Conservation (phyloP, 1,140 invertebrate species). For the Zaprionus africanus region DNA sequence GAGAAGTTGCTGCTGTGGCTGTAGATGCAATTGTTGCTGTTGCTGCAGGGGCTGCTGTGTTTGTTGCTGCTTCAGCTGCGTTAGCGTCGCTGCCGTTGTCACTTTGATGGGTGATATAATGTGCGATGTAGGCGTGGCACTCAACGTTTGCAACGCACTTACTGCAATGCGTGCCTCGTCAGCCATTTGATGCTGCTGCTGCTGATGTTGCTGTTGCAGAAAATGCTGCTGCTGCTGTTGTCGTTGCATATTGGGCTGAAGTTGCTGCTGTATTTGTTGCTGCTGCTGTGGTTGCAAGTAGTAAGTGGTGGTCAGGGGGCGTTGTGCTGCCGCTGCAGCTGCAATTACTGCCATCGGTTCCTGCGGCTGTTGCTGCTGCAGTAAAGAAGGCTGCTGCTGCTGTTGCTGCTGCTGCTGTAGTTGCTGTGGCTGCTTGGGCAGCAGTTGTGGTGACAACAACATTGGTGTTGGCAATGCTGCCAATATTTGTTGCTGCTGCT, state of each 20-base stretch:
- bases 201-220: constrained; percentile 27
- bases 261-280: constrained; percentile 32
- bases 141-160: constrained; percentile 66
- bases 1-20: constrained; percentile 4
- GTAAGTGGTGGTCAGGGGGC: constrained; percentile 51
- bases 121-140: constrained; percentile 61
- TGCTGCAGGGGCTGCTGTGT: constrained; percentile 24
- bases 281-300: constrained; percentile 56
- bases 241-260: constrained; percentile 20
- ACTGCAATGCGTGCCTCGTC: constrained; percentile 72
- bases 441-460: constrained; percentile 68
- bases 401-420: constrained; percentile 42
- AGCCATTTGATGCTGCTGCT: constrained; percentile 56
- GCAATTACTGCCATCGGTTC: constrained; percentile 68
- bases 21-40: constrained; percentile 22
- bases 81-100: constrained; percentile 32
- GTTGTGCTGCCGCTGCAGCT: constrained; percentile 57
- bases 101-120: constrained; percentile 43
- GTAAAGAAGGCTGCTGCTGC: constrained; percentile 21
- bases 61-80: constrained; percentile 19
- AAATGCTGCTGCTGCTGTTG: constrained; percentile 20
- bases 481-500: constrained; percentile 68
- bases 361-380: constrained; percentile 53
- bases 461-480: constrained; percentile 69
- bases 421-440: constrained; percentile 35